Conservation (phyloP, 1,140 invertebrate species). For the Aphidius ervi region DNA sequence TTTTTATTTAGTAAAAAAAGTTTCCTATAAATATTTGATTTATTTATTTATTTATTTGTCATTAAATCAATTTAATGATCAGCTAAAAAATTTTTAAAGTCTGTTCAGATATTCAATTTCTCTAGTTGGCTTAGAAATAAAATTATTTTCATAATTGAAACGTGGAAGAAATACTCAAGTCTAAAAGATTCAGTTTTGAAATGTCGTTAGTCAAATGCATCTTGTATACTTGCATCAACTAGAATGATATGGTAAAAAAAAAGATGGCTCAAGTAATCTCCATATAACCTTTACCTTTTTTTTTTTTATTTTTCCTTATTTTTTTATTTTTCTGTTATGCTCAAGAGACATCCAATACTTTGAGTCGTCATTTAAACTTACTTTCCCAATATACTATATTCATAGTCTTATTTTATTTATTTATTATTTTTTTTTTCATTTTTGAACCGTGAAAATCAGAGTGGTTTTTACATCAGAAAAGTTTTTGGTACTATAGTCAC, state of each 20-base stretch:
- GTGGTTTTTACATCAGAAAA: neutral
- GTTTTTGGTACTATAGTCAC: too few species aligned
- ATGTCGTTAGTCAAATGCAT: constrained; percentile 21
- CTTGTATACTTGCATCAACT: neutral
- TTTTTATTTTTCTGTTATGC: constrained; percentile 2
- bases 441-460: neutral
- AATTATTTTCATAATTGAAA: constrained; percentile 18
- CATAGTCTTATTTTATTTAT: neutral
- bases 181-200: constrained; percentile 11
- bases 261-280: constrained; percentile 5
- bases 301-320: neutral
- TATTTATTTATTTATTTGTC: too few species aligned
- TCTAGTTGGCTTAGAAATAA: neutral
- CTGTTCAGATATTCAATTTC: too few species aligned
- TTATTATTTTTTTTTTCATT: constrained; percentile 4
- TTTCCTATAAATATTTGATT: too few species aligned
- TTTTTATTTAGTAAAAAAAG: too few species aligned
- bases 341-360: constrained; percentile 10
- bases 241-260: too few species aligned
- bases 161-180: constrained; percentile 13
- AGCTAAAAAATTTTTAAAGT: too few species aligned
- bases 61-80: too few species aligned
- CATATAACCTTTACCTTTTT: constrained; percentile 9
- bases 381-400: neutral
- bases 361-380: constrained; percentile 11